Conservation (phyloP, 2,888 invertebrate species). For the Cotesia congregata region DNA sequence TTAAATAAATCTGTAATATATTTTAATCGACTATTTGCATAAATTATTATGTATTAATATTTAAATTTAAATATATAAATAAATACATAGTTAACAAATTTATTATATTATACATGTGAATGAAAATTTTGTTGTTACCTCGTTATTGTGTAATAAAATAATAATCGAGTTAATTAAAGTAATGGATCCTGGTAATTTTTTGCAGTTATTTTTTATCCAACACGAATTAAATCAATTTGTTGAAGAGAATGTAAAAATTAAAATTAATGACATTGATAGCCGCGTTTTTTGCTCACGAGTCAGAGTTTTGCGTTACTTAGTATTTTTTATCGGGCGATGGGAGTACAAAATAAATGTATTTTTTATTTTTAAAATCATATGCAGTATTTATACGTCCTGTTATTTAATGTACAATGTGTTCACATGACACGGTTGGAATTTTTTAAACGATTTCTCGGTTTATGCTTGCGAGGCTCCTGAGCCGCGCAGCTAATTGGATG, state of each 20-base stretch:
- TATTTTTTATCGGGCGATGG: not conserved
- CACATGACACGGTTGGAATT: conserved; percentile 33
- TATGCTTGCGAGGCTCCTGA: not conserved
- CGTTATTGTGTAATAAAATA: not conserved
- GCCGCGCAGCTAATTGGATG: conserved; percentile 38
- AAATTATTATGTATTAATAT: not conserved
- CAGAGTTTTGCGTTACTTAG: not conserved
- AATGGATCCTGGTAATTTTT: not conserved
- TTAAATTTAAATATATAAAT: not conserved
- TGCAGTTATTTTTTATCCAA: not conserved
- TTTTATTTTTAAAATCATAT: conserved; percentile 19
- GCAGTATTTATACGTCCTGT: conserved; percentile 25
- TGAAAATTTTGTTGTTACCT: not conserved
- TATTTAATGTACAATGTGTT: conserved; percentile 21
- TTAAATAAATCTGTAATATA: not conserved
- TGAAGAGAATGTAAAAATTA: not conserved
- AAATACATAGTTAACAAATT: not conserved
- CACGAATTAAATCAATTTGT: not conserved
- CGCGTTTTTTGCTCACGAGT: not conserved
- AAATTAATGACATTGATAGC: not conserved
- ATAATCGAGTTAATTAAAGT: not conserved
- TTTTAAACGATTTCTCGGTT: conserved; percentile 34
- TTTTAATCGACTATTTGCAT: not conserved
- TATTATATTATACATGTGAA: not conserved
- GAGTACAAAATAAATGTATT: not conserved